Conservation (phyloP, 2,113 vertebrate genomes). For the Rhagologus leucostigma region DNA sequence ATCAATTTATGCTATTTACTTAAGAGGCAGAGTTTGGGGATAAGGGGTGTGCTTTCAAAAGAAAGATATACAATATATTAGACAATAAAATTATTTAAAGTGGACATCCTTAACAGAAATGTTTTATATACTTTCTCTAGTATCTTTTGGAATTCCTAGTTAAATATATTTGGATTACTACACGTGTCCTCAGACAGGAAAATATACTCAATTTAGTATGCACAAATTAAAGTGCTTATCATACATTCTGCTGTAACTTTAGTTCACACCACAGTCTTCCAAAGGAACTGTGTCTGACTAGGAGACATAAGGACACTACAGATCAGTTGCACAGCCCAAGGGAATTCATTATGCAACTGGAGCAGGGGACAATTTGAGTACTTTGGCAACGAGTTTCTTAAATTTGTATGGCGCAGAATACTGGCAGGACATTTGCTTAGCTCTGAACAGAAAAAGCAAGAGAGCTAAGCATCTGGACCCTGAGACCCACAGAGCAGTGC, state of each 20-base stretch:
- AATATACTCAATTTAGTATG: not conserved
- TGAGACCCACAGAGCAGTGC: not conserved
- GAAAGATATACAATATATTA: not conserved
- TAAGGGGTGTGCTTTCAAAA: not conserved
- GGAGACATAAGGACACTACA: not conserved
- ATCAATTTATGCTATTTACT: not conserved
- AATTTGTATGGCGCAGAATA: not conserved
- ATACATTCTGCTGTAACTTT: not conserved
- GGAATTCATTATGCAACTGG: not conserved
- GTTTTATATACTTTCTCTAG: not conserved
- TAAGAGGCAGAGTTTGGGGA: not conserved
- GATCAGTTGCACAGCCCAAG: not conserved
- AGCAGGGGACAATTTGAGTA: not conserved
- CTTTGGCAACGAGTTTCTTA: not conserved
- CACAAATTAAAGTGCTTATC: not conserved
- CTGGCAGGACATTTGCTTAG: not conserved
- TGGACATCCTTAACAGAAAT: not conserved
- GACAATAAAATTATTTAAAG: not conserved
- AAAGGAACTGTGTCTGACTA: not conserved
- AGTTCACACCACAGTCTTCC: not conserved
- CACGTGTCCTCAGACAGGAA: not conserved
- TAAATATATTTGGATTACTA: not conserved
- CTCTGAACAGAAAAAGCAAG: not conserved
- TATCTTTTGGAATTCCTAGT: not conserved
- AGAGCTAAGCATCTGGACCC: not conserved